Evolutionary conservation across 2,888 invertebrate genomes (phyloP).

Genomic region (Andrena bucephala): DNA sequence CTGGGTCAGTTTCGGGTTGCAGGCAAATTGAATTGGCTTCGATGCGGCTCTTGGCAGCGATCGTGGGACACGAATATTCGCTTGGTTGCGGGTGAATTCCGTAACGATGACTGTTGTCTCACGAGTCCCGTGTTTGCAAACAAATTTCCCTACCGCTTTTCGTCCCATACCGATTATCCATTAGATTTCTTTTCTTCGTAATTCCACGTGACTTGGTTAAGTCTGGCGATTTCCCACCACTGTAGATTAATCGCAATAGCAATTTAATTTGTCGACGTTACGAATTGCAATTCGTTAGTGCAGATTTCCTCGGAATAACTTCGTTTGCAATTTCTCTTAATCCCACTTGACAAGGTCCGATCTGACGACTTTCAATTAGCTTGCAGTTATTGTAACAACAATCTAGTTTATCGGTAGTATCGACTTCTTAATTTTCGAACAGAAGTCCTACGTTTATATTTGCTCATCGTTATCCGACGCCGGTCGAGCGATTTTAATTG

Average conservation of each 20-base stretch:
- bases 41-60: conserved; percentile 52
- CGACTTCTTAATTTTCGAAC: conserved; percentile 2
- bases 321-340: too few relatives aligned
- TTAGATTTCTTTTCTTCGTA: too few relatives aligned
- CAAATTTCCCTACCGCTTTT: conserved; percentile 49
- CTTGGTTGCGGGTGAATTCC: conserved; percentile 47
- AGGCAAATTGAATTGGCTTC: conserved; percentile 63
- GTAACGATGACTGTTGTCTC: conserved; percentile 21
- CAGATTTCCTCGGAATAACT: too few relatives aligned
- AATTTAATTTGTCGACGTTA: not conserved
- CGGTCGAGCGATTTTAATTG: conserved; percentile 33
- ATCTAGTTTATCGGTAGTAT: not conserved
- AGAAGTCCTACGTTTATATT: not conserved
- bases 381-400: not conserved
- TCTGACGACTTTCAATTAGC: not conserved
- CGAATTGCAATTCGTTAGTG: too few relatives aligned
- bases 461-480: conserved; percentile 5
- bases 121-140: conserved; percentile 60
- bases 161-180: not conserved
- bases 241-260: not conserved
- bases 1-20: conserved; percentile 32
- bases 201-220: not conserved
- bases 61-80: conserved; percentile 49
- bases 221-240: too few relatives aligned
- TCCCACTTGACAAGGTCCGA: not conserved